Conservation (phyloP, 1,140 invertebrate genomes). For the Trypoxylus dichotomus region DNA sequence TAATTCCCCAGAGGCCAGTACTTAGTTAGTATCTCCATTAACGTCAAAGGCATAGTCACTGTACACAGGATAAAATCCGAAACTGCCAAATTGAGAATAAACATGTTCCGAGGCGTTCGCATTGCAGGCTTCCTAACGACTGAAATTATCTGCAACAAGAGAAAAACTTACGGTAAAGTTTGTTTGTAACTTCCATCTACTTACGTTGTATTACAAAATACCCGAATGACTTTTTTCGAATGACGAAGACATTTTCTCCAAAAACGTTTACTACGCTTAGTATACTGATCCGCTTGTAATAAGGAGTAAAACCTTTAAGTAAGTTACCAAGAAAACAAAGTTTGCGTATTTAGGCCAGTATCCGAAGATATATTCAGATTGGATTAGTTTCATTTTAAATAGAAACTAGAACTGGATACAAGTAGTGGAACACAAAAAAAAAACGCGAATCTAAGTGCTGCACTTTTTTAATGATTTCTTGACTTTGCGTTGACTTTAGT, state of each 20-base stretch:
- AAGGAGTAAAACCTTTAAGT: not conserved
- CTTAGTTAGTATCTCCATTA: slow-evolving; percentile 77
- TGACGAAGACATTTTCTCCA: not conserved
- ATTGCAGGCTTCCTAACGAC: slow-evolving; percentile 77
- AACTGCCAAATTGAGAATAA: slow-evolving; percentile 87
- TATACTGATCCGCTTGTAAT: not conserved
- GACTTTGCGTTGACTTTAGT: too few relatives aligned
- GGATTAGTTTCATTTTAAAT: not conserved
- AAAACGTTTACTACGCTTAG: not conserved
- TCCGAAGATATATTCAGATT: not conserved
- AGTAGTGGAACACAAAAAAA: too few relatives aligned
- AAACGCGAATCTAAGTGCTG: too few relatives aligned
- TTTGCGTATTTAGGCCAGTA: not conserved
- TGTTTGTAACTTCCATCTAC: not conserved
- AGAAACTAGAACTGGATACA: too few relatives aligned
- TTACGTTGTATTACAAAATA: not conserved
- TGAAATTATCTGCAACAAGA: slow-evolving; percentile 53
- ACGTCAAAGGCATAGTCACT: slow-evolving; percentile 82
- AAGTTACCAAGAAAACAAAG: not conserved
- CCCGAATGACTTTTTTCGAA: not conserved
- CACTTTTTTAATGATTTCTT: too few relatives aligned
- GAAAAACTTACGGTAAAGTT: not conserved
- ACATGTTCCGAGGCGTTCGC: slow-evolving; percentile 84
- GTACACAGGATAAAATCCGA: slow-evolving; percentile 82
- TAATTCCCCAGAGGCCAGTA: slow-evolving; percentile 73